Conservation (phyloP, 1,140 invertebrate species). For the Bombus confusus region DNA sequence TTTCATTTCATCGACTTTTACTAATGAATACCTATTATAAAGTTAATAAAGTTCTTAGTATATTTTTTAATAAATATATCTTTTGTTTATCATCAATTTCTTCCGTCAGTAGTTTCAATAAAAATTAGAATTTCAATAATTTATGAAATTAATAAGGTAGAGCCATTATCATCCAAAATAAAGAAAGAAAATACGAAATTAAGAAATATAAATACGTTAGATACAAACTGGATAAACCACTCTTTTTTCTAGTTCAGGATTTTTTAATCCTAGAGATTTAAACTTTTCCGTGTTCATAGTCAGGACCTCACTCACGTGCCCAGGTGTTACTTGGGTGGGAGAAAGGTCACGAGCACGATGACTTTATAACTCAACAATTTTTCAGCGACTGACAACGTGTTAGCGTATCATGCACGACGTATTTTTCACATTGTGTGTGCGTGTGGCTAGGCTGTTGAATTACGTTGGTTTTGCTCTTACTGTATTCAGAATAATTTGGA, state of each 20-base stretch:
- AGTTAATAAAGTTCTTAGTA: too few relatives aligned
- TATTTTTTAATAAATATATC: not conserved
- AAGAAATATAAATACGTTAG: not conserved
- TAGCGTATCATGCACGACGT: not conserved
- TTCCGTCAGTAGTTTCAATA: not conserved
- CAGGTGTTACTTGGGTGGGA: not conserved
- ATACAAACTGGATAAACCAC: not conserved
- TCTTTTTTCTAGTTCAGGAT: not conserved
- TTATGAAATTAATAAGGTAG: not conserved
- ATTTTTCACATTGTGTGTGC: not conserved
- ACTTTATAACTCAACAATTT: not conserved
- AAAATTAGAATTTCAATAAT: not conserved
- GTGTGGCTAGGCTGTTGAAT: not conserved
- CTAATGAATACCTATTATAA: too few relatives aligned
- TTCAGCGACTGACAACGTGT: not conserved
- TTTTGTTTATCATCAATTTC: not conserved
- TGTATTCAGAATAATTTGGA: too few relatives aligned
- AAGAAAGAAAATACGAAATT: not conserved
- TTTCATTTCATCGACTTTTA: not conserved
- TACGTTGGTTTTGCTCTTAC: not conserved
- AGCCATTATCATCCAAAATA: too few relatives aligned
- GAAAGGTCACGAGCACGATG: not conserved
- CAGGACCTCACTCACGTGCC: not conserved
- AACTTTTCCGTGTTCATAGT: not conserved
- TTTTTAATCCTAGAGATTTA: not conserved